These are phyloP conservation scores for Corvus hawaiiensis DNA, from an alignment of 2,113 vertebrate genomes.

Conservation along the genomic window DNA sequence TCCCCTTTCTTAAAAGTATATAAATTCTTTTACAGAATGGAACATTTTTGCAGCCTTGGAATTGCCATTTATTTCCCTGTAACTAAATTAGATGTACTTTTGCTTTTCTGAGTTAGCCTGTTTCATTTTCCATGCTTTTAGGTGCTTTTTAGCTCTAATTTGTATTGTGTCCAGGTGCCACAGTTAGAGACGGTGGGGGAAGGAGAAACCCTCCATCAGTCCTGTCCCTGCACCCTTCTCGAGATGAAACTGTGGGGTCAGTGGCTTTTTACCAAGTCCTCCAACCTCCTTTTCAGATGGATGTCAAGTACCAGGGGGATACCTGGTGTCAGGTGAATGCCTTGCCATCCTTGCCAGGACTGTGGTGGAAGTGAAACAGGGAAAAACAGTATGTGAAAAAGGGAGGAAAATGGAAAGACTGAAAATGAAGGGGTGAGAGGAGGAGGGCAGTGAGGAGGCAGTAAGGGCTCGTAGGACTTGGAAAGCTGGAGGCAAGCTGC, in stretches of 20 bases:
- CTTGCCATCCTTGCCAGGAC: not conserved
- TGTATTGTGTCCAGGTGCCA: not conserved
- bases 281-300: fast-evolving
- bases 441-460: not conserved
- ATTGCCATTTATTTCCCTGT: not conserved
- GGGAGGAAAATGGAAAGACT: not conserved
- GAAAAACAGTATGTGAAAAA: not conserved
- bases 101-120: not conserved
- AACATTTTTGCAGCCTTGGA: not conserved
- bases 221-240: not conserved
- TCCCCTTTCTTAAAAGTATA: not conserved
- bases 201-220: not conserved
- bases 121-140: not conserved
- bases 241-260: fast-evolving
- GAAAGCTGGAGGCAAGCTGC: not conserved
- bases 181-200: not conserved
- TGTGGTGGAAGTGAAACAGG: not conserved
- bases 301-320: not conserved
- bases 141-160: not conserved
- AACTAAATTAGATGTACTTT: not conserved
- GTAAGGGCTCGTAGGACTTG: fast-evolving
- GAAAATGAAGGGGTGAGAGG: not conserved
- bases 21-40: not conserved
- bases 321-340: not conserved
- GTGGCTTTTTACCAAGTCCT: not conserved